Conservation (phyloP, 2,113 vertebrate species). For the Sardina pilchardus region DNA sequence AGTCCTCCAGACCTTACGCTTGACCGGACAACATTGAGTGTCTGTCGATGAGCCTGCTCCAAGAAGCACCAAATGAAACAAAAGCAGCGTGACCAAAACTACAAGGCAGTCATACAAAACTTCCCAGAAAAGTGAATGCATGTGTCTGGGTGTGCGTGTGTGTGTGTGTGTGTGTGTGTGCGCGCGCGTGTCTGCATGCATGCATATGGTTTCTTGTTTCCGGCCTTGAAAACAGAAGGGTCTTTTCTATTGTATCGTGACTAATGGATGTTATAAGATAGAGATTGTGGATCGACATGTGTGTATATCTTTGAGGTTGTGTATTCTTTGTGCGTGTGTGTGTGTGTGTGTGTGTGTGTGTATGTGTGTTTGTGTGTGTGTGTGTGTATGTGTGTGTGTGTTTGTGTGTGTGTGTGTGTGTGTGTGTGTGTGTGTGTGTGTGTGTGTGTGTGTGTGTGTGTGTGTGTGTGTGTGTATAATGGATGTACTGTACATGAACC, state of each 20-base stretch:
- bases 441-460: not conserved
- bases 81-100: conserved; percentile 39
- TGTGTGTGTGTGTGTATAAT: not conserved
- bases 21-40: not conserved
- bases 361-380: not conserved
- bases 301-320: not conserved
- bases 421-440: not conserved
- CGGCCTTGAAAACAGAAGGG: conserved; percentile 29
- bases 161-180: conserved; percentile 25
- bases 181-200: conserved; percentile 9
- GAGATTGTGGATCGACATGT: not conserved
- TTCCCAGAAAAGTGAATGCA: conserved; percentile 22
- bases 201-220: not conserved
- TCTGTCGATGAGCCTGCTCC: not conserved
- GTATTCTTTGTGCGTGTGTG: not conserved
- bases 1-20: not conserved
- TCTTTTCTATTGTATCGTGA: conserved; percentile 42
- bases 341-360: not conserved
- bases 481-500: not conserved
- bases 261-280: conserved; percentile 38
- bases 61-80: not conserved
- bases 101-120: conserved; percentile 42
- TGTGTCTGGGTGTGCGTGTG: conserved; percentile 34
- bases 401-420: not conserved
- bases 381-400: not conserved